Percentiles rank a stretch among this genome's conserved stretches.
Conservation (phyloP, 2,888 invertebrate species). For the Miltochrista miniata region DNA sequence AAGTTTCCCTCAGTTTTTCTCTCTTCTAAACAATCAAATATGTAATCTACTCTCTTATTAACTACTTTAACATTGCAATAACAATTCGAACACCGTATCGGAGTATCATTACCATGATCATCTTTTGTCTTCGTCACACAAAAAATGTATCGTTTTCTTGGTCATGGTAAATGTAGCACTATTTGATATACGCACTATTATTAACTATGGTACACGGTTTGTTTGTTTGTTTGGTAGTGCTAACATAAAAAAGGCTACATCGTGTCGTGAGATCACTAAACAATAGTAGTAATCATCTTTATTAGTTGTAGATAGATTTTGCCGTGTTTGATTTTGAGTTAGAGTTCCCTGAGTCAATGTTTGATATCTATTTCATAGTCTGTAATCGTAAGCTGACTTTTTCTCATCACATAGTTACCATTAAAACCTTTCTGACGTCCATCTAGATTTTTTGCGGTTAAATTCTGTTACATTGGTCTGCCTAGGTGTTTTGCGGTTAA, state of each 20-base stretch:
- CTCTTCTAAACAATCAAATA: neutral
- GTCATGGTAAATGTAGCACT: neutral
- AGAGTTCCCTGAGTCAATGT: neutral
- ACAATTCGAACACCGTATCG: no score
- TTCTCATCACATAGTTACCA: no score
- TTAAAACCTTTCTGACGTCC: no score
- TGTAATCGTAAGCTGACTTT: no score
- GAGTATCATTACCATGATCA: no score
- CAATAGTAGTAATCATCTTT: conserved; percentile 42
- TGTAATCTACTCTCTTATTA: neutral
- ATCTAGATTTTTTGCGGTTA: no score
- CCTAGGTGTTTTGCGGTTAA: no score
- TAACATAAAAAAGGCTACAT: conserved; percentile 12
- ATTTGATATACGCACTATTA: neutral
- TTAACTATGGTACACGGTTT: conserved; percentile 1
- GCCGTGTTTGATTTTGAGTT: neutral
- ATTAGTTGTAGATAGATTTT: conserved; percentile 32
- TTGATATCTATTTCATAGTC: no score
- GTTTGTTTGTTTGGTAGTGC: conserved; percentile 1
- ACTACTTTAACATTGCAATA: no score
- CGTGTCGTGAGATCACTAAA: conserved; percentile 34
- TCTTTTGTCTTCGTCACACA: neutral
- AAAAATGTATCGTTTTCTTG: neutral
- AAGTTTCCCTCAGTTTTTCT: neutral
- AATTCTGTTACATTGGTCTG: no score